Evolutionary conservation across 2,888 invertebrate genomes (phyloP), one percentile per base, ranked within the genome.

Genomic region (Pyralis farinalis): DNA sequence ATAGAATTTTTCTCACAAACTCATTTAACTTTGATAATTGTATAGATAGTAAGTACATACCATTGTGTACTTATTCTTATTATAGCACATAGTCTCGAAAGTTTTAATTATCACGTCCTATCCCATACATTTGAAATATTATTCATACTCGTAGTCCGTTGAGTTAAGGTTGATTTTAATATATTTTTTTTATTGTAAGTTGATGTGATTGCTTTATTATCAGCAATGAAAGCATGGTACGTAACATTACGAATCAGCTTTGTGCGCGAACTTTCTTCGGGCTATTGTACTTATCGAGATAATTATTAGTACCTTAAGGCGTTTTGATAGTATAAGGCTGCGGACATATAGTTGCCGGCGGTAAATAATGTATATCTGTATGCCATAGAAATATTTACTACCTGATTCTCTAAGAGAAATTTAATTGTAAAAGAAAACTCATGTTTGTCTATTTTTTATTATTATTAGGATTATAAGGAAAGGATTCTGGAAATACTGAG

Each of bases 221-320:
- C 45, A 40, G 43, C 40, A 49, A 55, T 46, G 64, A 71, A 68
- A 69, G 64, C 58, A 56, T 63, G 67, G 60, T 63, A 73, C 72
- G 79, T 78, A 76, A 79, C 60, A 62, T 76, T 67, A 74, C 69
- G 64, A 65, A 67, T 65, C 58, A 56, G 58, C 67, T 64, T 73
- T 70, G 77, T 79, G 51, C 61, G 61, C 54, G 55, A 55, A 80
- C 84, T 83, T 83, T 83, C 83, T 77, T 80, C 66, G 53, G 16
- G 51, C 64, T 58, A 70, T 73, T 73, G 70, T 73, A 62, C 61
- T 61, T 60, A 63, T 68, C 65, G 63, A 55, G 55, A 58, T 76
- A 76, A 78, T 78, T 76, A 78, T 69, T 70, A 59, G 57, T 45
- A 46, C 58, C 61, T 51, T 42, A 31, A 49, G 52, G 49, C 37